Base-by-base conservation (phyloP, 2,113 vertebrate genomes). In the Rafetus swinhoei region DNA sequence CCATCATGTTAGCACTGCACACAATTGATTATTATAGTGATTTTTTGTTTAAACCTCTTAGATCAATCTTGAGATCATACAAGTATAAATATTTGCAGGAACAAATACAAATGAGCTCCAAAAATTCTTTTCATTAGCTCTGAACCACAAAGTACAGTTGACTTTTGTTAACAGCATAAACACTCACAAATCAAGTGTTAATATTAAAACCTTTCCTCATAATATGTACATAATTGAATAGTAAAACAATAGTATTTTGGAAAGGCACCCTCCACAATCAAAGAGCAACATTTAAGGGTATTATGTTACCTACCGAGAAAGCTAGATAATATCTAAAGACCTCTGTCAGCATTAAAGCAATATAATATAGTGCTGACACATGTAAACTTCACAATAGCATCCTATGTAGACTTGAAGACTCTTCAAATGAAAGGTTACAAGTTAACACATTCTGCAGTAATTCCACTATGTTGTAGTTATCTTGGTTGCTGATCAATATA, bases 21-120 rank as follows among this genome's bases (percentile, higher is more conserved):
- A 11, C 7, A 89, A 95, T 10, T 81, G 85, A 97, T 87, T 57
- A 45, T 85, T 89, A 89, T 29, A 32, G 72, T 86, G 65, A 96
- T 94, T 96, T 92, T 83, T 88, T 85, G 85, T 82, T 95, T 95
- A 93, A 94, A 62, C 45, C 55, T 56, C 11, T 89, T 82, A 93
- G 65, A 86, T 81, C 29, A 82, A 22, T 79, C 52, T 94, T 94
- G 52, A 83, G 21, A 55, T 6, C 22, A 54, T 59, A 79, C 45
- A 85, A 14, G 27, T 86, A 88, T n/a, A 93, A 94, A 93, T 87
- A 91, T 39, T 81, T 86, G 6, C 45, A 81, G 24, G 59, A 87
- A 69, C 85, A 88, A 86, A 89, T 57, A 92, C 45, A 84, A 87
- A 86, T 88, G 35, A 88, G 32, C 85, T 15, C 3, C 54, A 81